Evolutionary conservation across 1,140 invertebrate genomes (phyloP), one percentile per base, ranked within the genome.

Genomic region (Chionoecetes opilio): DNA sequence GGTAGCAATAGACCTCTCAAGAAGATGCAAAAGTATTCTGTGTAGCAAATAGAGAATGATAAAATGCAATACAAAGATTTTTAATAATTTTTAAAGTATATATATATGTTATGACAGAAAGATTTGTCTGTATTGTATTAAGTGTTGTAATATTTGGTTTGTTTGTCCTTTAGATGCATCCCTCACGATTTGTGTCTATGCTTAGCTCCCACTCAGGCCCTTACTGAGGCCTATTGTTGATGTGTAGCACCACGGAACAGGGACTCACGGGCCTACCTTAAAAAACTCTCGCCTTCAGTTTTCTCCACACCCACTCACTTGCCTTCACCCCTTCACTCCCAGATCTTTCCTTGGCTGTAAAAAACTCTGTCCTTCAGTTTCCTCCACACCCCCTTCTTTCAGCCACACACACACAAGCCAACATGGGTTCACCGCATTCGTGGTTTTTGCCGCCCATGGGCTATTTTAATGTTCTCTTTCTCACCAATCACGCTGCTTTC

Each of bases 401-500:
- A n/a, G n/a, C n/a, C n/a, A n/a, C n/a, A n/a, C n/a, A n/a, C n/a
- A n/a, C n/a, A n/a, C n/a, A n/a, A n/a, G n/a, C n/a, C 63, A 75
- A 26, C 26, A 75, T 75, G 63, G 63, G 21, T 75, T 17, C 26
- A 75, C 63, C n/a, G 63, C 63, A 75, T 75, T 75, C 63, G 11
- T 41, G 29, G 21, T 90, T 87, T 53, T 84, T 29, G 9, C 34
- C 34, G 37, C 87, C 82, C 89, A 82, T 82, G 63, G 89, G 90
- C 91, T 92, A 53, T 94, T 95, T 88, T 92, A 92, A 95, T 92
- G 90, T 95, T 95, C 82, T 95, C 90, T 95, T 91, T 95, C 53
- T 92, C 94, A 95, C 94, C 94, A 95, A 87, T 92, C 87, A 95
- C 82, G 94, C 94, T 95, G 94, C 84, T 91, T 95, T 86, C 38